Evolutionary conservation across 2,888 invertebrate genomes (phyloP).

Genomic region (Bedellia somnulentella): DNA sequence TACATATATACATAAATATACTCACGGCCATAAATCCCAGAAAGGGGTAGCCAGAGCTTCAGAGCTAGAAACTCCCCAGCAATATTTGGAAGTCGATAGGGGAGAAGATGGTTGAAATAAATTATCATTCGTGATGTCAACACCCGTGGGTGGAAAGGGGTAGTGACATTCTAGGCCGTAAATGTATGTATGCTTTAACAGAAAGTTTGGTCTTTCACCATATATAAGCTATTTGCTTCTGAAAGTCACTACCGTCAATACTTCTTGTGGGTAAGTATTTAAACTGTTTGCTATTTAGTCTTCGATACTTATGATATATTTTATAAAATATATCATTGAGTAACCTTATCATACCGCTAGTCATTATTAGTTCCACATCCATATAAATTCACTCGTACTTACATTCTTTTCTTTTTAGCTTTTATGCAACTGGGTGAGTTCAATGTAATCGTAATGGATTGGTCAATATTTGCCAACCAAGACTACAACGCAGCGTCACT

Average conservation of each 20-base stretch:
- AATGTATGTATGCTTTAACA: too few relatives aligned
- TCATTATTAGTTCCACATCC: background rate
- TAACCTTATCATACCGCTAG: too few relatives aligned
- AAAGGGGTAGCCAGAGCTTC: too few relatives aligned
- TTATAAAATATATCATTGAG: background rate
- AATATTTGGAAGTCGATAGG: too few relatives aligned
- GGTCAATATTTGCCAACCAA: conserved; percentile 7
- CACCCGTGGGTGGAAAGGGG: too few relatives aligned
- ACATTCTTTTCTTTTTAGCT: conserved; percentile 6
- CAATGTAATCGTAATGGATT: conserved; percentile 8
- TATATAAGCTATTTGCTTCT: background rate
- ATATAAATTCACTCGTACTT: background rate
- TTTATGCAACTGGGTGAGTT: conserved; percentile 3
- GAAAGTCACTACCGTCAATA: background rate
- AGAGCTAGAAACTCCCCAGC: too few relatives aligned
- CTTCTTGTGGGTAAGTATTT: background rate
- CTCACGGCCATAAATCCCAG: too few relatives aligned
- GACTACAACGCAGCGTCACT: conserved; percentile 5
- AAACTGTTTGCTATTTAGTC: background rate
- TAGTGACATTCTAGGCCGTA: background rate
- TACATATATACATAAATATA: too few relatives aligned
- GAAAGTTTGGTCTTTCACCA: background rate
- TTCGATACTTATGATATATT: background rate
- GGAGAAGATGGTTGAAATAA: too few relatives aligned
- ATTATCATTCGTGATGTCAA: too few relatives aligned